Conservation (phyloP, 2,797 vertebrate species). For the Hippoglossus hippoglossus region DNA sequence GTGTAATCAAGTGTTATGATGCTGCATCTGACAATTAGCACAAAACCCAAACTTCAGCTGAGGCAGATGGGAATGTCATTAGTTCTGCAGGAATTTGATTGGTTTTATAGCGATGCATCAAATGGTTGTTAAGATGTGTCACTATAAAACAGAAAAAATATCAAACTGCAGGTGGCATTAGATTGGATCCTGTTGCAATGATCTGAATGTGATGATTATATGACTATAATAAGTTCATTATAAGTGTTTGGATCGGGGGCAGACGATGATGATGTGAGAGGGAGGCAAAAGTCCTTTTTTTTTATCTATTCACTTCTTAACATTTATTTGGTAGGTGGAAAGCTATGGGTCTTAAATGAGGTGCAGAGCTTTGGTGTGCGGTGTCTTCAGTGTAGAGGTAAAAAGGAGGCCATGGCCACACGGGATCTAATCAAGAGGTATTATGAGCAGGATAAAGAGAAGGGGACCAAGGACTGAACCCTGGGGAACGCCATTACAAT, state of each 20-base stretch:
- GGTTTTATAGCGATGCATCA: background rate
- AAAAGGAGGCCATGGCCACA: background rate
- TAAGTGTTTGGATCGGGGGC: background rate
- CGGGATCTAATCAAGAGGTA: background rate
- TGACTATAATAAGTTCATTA: too few relatives aligned
- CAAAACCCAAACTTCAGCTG: background rate
- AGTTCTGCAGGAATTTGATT: background rate
- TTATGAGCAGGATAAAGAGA: background rate
- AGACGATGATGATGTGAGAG: too few relatives aligned
- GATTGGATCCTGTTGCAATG: background rate
- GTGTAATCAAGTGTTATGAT: background rate
- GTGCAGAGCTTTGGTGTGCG: background rate
- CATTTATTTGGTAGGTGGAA: background rate
- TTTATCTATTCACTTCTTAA: too few relatives aligned
- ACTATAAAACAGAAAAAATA: background rate
- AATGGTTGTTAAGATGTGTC: background rate
- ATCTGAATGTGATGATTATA: background rate
- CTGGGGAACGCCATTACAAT: background rate
- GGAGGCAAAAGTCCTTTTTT: too few relatives aligned
- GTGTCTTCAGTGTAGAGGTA: background rate
- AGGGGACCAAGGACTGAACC: conserved; percentile 2
- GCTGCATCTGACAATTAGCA: too few relatives aligned
- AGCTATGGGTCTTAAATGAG: background rate
- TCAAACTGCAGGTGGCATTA: background rate
- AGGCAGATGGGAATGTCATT: background rate